Evolutionary conservation across 1,140 invertebrate genomes (phyloP).

Genomic region (Papilio xuthus): DNA sequence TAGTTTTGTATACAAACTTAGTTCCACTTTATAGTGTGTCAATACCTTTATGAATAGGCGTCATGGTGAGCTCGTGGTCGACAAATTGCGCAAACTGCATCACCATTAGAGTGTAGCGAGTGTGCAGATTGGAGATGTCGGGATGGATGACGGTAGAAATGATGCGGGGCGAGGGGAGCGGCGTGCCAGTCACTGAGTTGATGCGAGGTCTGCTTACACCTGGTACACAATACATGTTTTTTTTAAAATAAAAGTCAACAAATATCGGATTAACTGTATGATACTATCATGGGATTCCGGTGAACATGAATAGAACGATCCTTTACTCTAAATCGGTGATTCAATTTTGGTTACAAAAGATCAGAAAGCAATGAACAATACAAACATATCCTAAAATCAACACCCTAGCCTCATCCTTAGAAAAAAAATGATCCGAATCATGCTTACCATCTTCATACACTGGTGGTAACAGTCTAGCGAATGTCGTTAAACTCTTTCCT

Average conservation of each 20-base stretch:
- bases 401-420: background rate
- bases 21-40: background rate
- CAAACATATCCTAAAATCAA: background rate
- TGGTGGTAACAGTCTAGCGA: conserved; percentile 92
- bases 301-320: too few species aligned
- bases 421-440: background rate
- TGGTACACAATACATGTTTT: conserved; percentile 52
- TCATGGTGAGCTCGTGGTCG: conserved; percentile 96
- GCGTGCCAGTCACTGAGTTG: conserved; percentile 87
- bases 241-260: background rate
- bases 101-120: conserved; percentile 93
- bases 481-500: conserved; percentile 92
- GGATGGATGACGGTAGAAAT: conserved; percentile 94
- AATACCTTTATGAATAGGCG: conserved; percentile 91
- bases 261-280: too few species aligned
- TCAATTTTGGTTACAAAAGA: too few species aligned
- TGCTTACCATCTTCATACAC: conserved; percentile 92
- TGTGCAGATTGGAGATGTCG: conserved; percentile 93
- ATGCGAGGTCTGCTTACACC: conserved; percentile 89
- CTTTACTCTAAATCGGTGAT: too few species aligned
- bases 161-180: conserved; percentile 90
- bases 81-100: conserved; percentile 97
- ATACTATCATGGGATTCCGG: too few species aligned
- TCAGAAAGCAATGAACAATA: background rate
- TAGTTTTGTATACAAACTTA: too few species aligned